Conservation (phyloP, 30 jellyfish, hydroid and myxozoan species). For the Aurelia aurita region DNA sequence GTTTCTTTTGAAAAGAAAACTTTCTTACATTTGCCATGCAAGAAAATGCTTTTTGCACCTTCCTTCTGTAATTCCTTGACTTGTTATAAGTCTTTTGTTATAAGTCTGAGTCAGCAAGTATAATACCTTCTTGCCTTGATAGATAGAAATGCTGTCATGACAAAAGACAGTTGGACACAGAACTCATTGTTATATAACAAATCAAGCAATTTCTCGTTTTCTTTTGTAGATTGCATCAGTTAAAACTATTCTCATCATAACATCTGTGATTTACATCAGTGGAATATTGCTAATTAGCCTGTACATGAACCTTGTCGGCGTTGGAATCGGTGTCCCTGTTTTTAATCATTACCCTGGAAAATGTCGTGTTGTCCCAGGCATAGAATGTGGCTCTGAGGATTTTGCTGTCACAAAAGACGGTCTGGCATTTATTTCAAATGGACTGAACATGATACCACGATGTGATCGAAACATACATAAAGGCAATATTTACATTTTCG, state of each 20-base stretch:
- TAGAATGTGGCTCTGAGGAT: constrained; percentile 98
- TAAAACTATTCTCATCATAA: not conserved
- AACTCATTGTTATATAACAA: not conserved
- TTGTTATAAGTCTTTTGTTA: no score
- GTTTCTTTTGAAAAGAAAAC: no score
- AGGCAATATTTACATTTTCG: constrained; percentile 85
- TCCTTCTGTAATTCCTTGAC: no score
- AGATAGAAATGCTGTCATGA: not conserved
- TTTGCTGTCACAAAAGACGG: constrained; percentile 90
- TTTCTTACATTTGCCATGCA: no score
- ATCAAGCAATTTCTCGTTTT: not conserved
- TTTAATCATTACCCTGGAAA: constrained; percentile 89
- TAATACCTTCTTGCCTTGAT: no score
- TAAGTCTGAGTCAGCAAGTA: no score
- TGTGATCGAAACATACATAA: constrained; percentile 47
- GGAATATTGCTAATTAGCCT: constrained; percentile 12
- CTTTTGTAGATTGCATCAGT: constrained; percentile 25
- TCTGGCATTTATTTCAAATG: constrained; percentile 90
- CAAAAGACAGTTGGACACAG: not conserved
- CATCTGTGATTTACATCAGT: constrained; percentile 2
- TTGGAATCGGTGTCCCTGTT: constrained; percentile 77
- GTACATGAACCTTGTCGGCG: constrained; percentile 48
- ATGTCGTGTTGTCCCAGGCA: constrained; percentile 90
- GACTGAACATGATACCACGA: constrained; percentile 55
- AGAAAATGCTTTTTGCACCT: no score